phyloP scores from a whole-genome alignment of 2,888 invertebrate species.

The Eristalis tenax region DNA sequence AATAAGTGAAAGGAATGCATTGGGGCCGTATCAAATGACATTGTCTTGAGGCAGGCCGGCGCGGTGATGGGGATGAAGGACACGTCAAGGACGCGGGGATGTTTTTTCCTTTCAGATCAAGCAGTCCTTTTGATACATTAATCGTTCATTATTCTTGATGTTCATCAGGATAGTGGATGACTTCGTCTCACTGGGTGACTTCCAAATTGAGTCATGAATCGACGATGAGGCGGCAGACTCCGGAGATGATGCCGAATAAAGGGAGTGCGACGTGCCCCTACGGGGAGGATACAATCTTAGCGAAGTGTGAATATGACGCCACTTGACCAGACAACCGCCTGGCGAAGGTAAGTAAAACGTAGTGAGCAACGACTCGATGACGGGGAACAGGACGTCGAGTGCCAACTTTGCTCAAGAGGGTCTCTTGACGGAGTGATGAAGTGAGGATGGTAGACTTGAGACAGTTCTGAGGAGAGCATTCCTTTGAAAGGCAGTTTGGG shows the following conservation, averaged over 20 bases:
- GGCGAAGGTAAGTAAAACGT: not conserved
- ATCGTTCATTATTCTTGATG: not conserved
- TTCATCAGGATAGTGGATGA: not conserved
- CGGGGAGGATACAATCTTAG: not conserved
- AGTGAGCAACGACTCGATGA: not conserved
- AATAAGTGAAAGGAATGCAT: constrained; percentile 36
- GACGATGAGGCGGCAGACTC: not conserved
- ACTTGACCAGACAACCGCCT: not conserved
- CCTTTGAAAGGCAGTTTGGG: not conserved
- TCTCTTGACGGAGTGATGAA: not conserved
- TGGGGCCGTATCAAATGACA: constrained; percentile 8
- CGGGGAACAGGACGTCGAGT: not conserved
- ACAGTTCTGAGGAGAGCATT: not conserved
- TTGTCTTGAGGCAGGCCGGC: constrained; percentile 9
- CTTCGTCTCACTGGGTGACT: not conserved
- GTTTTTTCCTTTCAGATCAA: not conserved
- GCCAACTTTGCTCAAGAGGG: not conserved
- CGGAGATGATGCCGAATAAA: not conserved
- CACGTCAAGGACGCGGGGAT: not conserved
- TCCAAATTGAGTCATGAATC: not conserved
- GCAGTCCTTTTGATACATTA: not conserved
- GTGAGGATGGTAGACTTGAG: not conserved
- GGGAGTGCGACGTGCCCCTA: not conserved
- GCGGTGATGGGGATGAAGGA: not conserved
- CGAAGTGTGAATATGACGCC: not conserved